Base-by-base conservation (phyloP, 2,888 invertebrate genomes). In the Conistra vaccinii region DNA sequence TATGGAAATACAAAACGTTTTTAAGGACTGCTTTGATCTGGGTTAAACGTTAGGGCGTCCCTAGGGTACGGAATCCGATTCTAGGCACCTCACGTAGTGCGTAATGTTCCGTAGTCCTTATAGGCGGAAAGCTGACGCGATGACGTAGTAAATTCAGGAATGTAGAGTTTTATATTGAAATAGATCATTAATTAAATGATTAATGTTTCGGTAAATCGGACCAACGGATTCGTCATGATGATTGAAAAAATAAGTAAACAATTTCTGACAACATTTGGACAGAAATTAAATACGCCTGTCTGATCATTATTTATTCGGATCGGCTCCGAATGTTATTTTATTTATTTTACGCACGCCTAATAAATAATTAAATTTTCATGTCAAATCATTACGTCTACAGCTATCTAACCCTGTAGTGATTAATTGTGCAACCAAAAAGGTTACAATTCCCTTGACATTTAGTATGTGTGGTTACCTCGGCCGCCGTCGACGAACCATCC, bases 371-470 rank as follows among this genome's bases (percentile, higher is more conserved):
- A 20, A 67, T 69, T 32, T 72, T 72, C 35, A 58, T 69, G 17
- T 75, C 42, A 45, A 81, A 84, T 75, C 48, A 80, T 39, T 70
- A 71, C 61, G 35, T 51, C 58, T 55, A 51, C 32, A 32, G 53
- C 53, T 67, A 84, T 73, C 72, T 85, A 83, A 76, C 42, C 72
- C 63, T 76, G 76, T 61, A 69, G 75, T 70, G 67, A 77, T 73
- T 63, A 67, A 73, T 82, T 80, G 80, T 78, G 88, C 73, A 86
- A 85, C 73, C 61, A 76, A 80, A 77, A 87, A 76, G 80, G 81
- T 83, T 85, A 76, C 66, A 73, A 74, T 79, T 80, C 66, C 88
- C 86, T 87, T 87, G 88, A 87, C 88, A 86, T 87, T 87, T 87
- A 69, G 73, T 80, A 76, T 65, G 60, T 71, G 69, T 77, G 78